Evolutionary conservation across 2,888 invertebrate species (phyloP).

Genomic region (Horisme vitalbata): DNA sequence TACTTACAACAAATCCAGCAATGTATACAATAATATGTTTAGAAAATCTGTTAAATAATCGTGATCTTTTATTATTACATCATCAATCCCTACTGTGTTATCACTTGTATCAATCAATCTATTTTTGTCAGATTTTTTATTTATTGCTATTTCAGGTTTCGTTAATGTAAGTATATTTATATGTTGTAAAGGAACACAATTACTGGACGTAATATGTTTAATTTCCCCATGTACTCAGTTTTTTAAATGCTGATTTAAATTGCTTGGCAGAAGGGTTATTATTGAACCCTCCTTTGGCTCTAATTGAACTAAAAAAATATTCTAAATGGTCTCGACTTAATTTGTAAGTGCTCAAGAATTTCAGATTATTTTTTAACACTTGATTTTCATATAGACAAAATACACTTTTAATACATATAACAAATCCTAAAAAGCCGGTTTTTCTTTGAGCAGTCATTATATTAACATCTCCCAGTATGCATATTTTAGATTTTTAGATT

Average conservation of each 20-base stretch:
- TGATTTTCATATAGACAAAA: slow-evolving; percentile 1
- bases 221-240: slow-evolving; percentile 10
- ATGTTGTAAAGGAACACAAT: neutral
- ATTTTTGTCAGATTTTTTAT: neutral
- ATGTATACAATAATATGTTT: slow-evolving; percentile 7
- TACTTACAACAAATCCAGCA: slow-evolving; percentile 8
- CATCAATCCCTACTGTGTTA: neutral
- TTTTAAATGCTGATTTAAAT: slow-evolving; percentile 18
- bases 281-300: slow-evolving; percentile 26
- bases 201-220: neutral
- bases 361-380: neutral
- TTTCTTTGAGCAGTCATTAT: too few species aligned
- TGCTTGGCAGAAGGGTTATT: slow-evolving; percentile 23
- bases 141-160: slow-evolving; percentile 5
- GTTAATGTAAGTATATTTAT: slow-evolving; percentile 26
- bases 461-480: slow-evolving; percentile 1
- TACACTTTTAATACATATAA: slow-evolving; percentile 5
- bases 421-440: slow-evolving; percentile 1
- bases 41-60: slow-evolving; percentile 12
- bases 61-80: neutral
- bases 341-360: slow-evolving; percentile 17
- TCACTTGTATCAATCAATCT: neutral
- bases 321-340: slow-evolving; percentile 27
- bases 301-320: slow-evolving; percentile 22
- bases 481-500: slow-evolving; percentile 12